Conservation (phyloP, 1,140 invertebrate species). For the Olivierus martensii region DNA sequence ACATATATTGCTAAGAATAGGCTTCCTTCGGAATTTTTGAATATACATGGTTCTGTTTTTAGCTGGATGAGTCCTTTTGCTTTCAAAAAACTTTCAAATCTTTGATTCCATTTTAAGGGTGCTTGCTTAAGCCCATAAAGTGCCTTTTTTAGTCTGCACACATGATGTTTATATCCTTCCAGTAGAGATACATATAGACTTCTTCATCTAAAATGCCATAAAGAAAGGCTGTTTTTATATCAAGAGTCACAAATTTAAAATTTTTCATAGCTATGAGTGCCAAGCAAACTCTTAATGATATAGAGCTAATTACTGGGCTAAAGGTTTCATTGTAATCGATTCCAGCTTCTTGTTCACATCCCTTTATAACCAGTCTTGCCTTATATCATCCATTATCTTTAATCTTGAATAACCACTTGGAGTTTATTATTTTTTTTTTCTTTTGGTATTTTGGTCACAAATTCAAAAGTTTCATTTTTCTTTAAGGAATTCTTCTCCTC, state of each 20-base stretch:
- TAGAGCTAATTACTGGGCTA: background rate
- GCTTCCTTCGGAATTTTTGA: background rate
- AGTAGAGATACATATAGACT: background rate
- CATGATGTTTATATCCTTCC: background rate
- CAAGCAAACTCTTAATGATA: background rate
- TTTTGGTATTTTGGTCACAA: too few relatives aligned
- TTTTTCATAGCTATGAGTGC: background rate
- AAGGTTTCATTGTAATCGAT: background rate
- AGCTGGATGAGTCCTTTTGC: background rate
- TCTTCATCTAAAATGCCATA: background rate
- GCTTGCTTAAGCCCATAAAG: conserved; percentile 34
- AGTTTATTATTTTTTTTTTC: too few relatives aligned
- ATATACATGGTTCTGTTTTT: conserved; percentile 8
- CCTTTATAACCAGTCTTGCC: too few relatives aligned
- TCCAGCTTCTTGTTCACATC: too few relatives aligned
- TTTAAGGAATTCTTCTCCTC: too few relatives aligned
- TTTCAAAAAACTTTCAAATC: conserved; percentile 4
- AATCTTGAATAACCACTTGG: too few relatives aligned
- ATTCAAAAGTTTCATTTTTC: too few relatives aligned
- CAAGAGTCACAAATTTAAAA: background rate
- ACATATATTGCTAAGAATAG: conserved; percentile 8
- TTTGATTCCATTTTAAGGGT: conserved; percentile 29
- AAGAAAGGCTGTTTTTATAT: conserved; percentile 13
- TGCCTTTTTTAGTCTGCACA: too few relatives aligned
- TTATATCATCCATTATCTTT: too few relatives aligned